Base-by-base conservation (phyloP, 2,888 invertebrate species). In the Linnaemya tessellans region DNA sequence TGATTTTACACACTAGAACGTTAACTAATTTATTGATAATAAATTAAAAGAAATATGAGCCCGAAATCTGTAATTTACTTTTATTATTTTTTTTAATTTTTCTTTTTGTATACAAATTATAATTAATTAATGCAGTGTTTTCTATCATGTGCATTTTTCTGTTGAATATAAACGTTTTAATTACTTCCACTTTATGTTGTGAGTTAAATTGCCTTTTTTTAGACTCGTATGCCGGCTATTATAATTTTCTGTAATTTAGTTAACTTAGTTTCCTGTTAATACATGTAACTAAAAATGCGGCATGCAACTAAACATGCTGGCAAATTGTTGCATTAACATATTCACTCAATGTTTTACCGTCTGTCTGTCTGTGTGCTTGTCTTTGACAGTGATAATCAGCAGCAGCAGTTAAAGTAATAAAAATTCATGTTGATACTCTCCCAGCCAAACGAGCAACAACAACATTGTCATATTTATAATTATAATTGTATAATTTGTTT, bases 401-500 rank as follows among this genome's bases (percentile, higher is more conserved):
- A 54, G 25, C 41, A 54, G 25, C 49, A 41, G 10, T 13, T 18
- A 51, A 35, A 43, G 13, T 15, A 35, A 79, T 25, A 62, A 68
- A 75, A 51, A 62, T 38, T 3, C 18, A 67, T 73, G 73, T 22
- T 41, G 11, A 18, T 25, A 25, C 35, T 65, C 35, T 65, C 10
- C 30, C 25, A 20, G 4, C 11, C 60, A 77, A n/a, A 64, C 41
- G 30, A 68, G n/a, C 13, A 62, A 82, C 18, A 68, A 78, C 30
- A 30, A 30, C 30, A 30, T 78, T 83, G 71, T 77, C 65, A 73
- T 73, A 78, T 83, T 73, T 30, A 78, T 82, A 75, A 65, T 85
- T 75, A 54, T 80, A 80, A 82, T 82, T 82, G 75, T 71, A 78
- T 78, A 82, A 82, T 85, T 85, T 85, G 85, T 80, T 82, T 80